Evolutionary conservation across 2,113 vertebrate genomes (phyloP).

Genomic region (Psammodynastes pulverulentus): DNA sequence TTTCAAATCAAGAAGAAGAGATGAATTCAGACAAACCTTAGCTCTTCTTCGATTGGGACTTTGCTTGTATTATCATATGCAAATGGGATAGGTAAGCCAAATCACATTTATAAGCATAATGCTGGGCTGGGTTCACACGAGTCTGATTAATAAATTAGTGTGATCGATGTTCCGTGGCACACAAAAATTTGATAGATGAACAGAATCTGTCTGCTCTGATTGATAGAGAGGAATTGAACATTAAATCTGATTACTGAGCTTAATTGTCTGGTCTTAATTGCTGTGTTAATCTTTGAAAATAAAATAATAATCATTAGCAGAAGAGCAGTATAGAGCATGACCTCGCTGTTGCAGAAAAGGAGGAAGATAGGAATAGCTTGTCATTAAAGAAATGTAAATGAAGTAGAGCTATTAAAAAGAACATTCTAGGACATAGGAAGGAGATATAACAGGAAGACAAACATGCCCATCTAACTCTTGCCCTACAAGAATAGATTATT

Average conservation of each 20-base stretch:
- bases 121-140: not conserved
- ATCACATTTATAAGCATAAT: not conserved
- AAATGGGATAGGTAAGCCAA: not conserved
- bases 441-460: not conserved
- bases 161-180: not conserved
- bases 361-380: not conserved
- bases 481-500: not conserved
- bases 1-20: not conserved
- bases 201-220: not conserved
- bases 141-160: not conserved
- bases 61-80: not conserved
- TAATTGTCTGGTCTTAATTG: not conserved
- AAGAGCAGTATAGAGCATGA: not conserved
- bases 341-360: not conserved
- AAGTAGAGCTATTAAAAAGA: not conserved
- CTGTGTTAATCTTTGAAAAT: conserved; percentile 3
- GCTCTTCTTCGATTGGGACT: not conserved
- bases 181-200: conserved; percentile 3
- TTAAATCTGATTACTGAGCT: conserved; percentile 2
- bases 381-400: not conserved
- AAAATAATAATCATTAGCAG: conserved; percentile 2
- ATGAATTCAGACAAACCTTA: not conserved
- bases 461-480: not conserved
- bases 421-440: not conserved
- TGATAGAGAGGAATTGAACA: not conserved